These are phyloP conservation scores for Pteruthius melanotis DNA, from an alignment of 2,113 vertebrate genomes.

Conservation along the genomic window DNA sequence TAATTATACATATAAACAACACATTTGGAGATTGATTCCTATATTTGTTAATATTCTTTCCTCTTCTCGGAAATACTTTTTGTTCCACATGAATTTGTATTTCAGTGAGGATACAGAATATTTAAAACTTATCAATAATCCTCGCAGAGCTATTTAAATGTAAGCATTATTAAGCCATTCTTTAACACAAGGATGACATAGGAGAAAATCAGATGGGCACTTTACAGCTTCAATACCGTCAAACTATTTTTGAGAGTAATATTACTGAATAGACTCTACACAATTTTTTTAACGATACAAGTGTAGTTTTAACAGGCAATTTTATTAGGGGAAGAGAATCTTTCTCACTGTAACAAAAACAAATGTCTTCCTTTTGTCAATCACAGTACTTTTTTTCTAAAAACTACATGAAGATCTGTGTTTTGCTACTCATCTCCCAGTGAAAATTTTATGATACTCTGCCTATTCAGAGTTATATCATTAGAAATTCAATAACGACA, in stretches of 20 bases:
- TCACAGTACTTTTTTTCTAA: background rate
- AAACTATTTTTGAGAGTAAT: slow-evolving; percentile 16
- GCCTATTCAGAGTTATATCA: slow-evolving; percentile 29
- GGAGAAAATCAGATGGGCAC: background rate
- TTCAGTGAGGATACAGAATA: background rate
- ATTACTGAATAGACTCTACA: slow-evolving; percentile 14
- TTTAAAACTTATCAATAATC: slow-evolving; percentile 19
- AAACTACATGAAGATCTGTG: background rate
- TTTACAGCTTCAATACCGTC: background rate
- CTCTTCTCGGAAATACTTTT: background rate
- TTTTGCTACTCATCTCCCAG: background rate
- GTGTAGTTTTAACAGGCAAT: slow-evolving; percentile 41
- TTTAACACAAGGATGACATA: background rate
- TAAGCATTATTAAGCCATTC: background rate
- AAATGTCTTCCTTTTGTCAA: slow-evolving; percentile 22
- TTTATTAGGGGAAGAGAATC: slow-evolving; percentile 23
- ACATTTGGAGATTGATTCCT: background rate
- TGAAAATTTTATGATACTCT: slow-evolving; percentile 2
- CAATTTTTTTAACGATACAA: slow-evolving; percentile 7
- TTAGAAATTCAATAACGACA: slow-evolving; percentile 30
- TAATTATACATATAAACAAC: background rate
- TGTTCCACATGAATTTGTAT: background rate
- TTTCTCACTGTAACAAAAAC: slow-evolving; percentile 20
- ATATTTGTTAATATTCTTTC: background rate
- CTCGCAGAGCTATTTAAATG: slow-evolving; percentile 21